These are phyloP conservation scores for Zaprionus africanus DNA, from an alignment of 1,140 invertebrate species.

Conservation along the genomic window DNA sequence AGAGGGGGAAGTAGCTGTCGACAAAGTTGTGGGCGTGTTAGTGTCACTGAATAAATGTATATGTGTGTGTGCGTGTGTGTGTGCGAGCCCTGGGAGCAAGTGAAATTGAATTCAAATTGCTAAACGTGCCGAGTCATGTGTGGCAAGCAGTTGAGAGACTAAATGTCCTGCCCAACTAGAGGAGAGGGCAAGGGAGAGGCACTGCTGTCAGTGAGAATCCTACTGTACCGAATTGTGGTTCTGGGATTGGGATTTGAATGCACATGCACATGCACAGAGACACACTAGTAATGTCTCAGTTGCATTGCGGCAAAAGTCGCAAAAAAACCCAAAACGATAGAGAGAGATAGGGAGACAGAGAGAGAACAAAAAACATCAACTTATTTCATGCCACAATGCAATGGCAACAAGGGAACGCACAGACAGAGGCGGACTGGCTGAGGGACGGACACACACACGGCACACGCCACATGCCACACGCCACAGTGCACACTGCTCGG, in stretches of 20 bases:
- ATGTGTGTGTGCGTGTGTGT: not conserved
- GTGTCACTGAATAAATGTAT: constrained; percentile 6
- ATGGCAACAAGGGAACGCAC: constrained; percentile 35
- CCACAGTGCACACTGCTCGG: not conserved
- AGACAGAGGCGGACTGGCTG: not conserved
- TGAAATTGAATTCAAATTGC: constrained; percentile 78
- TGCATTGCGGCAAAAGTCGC: constrained; percentile 47
- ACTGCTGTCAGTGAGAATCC: not conserved
- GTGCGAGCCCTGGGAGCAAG: constrained; percentile 47
- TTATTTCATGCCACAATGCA: constrained; percentile 54
- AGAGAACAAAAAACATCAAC: constrained; percentile 17
- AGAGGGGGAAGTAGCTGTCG: not conserved
- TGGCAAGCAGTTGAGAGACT: constrained; percentile 45
- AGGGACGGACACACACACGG: not conserved
- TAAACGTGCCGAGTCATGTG: constrained; percentile 65
- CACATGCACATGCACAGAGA: constrained; percentile 28
- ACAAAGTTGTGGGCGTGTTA: constrained; percentile 12
- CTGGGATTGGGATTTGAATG: constrained; percentile 42
- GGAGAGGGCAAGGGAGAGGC: not conserved
- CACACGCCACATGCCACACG: constrained; percentile 19
- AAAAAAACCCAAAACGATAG: constrained; percentile 15
- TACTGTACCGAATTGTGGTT: constrained; percentile 11
- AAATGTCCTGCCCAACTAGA: constrained; percentile 33
- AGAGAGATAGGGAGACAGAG: not conserved
- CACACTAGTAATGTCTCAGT: constrained; percentile 30